phyloP scores from a whole-genome alignment of 2,113 vertebrate genomes.

The Numenius arquata region DNA sequence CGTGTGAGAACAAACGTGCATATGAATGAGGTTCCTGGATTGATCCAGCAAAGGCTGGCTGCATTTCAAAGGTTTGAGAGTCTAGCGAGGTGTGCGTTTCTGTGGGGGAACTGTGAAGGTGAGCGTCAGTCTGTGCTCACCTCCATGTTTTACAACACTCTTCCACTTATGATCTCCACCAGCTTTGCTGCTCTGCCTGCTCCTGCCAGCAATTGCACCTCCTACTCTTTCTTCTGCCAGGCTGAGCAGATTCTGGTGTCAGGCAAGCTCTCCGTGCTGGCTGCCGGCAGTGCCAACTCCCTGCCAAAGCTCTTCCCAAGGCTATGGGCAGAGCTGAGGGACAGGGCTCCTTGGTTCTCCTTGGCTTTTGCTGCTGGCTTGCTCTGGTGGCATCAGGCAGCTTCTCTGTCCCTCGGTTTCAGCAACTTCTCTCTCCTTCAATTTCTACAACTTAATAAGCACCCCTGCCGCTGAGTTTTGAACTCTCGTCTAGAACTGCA shows the following conservation, averaged over 20 bases:
- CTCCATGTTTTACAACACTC: conserved; percentile 56
- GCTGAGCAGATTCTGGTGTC: background rate
- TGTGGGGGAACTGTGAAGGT: conserved; percentile 46
- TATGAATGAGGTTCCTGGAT: conserved; percentile 29
- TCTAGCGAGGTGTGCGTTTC: background rate
- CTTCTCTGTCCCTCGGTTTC: background rate
- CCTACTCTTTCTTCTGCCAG: conserved; percentile 15
- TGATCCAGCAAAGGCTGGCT: background rate
- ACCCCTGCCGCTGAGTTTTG: background rate
- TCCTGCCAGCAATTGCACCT: conserved; percentile 42
- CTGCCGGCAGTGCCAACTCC: background rate
- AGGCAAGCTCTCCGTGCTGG: background rate
- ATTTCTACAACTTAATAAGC: background rate
- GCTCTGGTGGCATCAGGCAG: background rate
- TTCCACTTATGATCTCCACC: conserved; percentile 3
- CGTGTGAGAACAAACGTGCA: conserved; percentile 3
- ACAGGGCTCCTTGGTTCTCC: background rate
- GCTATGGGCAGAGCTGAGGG: background rate
- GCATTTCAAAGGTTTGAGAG: background rate
- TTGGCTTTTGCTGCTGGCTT: background rate
- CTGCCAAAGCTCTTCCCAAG: background rate
- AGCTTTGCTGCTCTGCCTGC: conserved; percentile 46
- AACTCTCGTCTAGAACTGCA: background rate
- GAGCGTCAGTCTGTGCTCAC: conserved; percentile 41
- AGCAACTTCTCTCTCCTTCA: background rate